Conservation (phyloP, 2,797 vertebrate genomes). For the Onychomys torridus region DNA sequence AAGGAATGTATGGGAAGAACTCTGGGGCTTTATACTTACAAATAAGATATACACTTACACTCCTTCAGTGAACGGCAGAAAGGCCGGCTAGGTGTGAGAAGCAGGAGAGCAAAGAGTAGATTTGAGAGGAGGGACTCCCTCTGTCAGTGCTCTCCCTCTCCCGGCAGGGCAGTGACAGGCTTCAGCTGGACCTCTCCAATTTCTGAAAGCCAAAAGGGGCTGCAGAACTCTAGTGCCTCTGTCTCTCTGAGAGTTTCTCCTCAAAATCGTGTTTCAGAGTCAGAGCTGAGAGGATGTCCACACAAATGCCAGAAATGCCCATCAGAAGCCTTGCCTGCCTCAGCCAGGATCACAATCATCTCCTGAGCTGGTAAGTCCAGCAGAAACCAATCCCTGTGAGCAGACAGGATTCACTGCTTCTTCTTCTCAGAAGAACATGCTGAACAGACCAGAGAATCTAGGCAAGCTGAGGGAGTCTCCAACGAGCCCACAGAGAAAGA, state of each 20-base stretch:
- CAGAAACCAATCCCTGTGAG: background rate
- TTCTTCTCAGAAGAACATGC: background rate
- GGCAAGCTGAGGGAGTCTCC: background rate
- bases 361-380: background rate
- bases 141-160: background rate
- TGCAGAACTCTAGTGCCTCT: background rate
- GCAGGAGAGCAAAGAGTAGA: background rate
- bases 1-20: background rate
- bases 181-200: background rate
- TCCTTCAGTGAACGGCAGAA: background rate
- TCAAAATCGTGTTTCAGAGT: background rate
- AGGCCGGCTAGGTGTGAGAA: background rate
- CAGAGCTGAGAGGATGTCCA: background rate
- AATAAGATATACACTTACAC: background rate
- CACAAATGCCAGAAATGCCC: background rate
- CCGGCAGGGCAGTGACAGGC: background rate
- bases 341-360: background rate
- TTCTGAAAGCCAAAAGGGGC: background rate
- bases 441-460: background rate
- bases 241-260: background rate
- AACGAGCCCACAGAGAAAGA: background rate
- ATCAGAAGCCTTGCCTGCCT: background rate
- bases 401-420: constrained; percentile 3
- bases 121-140: background rate
- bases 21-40: constrained; percentile 12